Percentiles rank a stretch among this genome's conserved stretches.
These are phyloP conservation scores for Ophion ellenae DNA, from an alignment of 2,888 invertebrate genomes.

Conservation along the genomic window DNA sequence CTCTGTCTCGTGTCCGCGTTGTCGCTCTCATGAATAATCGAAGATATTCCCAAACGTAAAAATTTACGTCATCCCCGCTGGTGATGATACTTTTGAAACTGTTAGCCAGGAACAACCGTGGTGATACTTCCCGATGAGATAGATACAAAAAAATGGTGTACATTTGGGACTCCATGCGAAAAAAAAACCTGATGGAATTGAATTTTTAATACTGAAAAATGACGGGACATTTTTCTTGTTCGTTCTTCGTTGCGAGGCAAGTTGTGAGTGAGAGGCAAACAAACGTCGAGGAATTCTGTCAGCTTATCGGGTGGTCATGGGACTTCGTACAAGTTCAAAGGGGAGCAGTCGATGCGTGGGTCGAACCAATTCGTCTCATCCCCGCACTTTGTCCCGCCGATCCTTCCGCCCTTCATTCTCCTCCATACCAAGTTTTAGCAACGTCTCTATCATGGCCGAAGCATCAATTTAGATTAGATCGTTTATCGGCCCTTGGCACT, in stretches of 20 bases:
- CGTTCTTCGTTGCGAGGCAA: neutral
- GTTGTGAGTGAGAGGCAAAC: constrained; percentile 1
- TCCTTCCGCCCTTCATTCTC: constrained; percentile 25
- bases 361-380: constrained; percentile 62
- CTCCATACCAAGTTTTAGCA: constrained; percentile 30
- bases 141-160: neutral
- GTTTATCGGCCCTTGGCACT: constrained; percentile 43
- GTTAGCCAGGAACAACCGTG: constrained; percentile 26
- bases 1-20: constrained; percentile 16
- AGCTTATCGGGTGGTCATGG: constrained; percentile 30
- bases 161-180: constrained; percentile 7
- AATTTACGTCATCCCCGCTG: constrained; percentile 53
- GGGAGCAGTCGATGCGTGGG: constrained; percentile 31
- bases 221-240: constrained; percentile 11
- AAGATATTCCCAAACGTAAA: constrained; percentile 52
- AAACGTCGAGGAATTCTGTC: constrained; percentile 31
- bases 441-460: constrained; percentile 51
- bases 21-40: constrained; percentile 60
- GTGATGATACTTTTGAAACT: constrained; percentile 61
- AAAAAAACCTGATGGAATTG: constrained; percentile 22
- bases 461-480: constrained; percentile 67
- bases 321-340: constrained; percentile 48
- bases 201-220: constrained; percentile 59
- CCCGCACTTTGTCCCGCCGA: constrained; percentile 40
- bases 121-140: neutral